Base-by-base conservation (phyloP, 1,140 invertebrate genomes). In the Macrocentrus cingulum region DNA sequence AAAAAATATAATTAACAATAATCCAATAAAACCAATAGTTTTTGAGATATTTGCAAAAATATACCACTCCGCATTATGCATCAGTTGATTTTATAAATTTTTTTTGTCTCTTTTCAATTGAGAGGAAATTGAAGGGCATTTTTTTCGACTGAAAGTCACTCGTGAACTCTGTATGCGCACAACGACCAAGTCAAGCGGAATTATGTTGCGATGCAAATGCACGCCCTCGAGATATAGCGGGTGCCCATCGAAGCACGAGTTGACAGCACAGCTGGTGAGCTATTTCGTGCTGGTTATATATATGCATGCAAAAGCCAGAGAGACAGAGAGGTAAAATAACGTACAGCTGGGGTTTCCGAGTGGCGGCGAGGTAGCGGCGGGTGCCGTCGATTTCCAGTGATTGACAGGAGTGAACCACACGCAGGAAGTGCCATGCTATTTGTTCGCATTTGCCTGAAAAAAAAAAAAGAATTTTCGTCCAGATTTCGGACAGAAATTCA, bases 311-410 rank as follows among this genome's bases (percentile, higher is more conserved):
- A 13, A 11, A 49, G 8, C 39, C 16, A 36, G 11, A n/a, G n/a
- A n/a, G n/a, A n/a, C n/a, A n/a, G n/a, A n/a, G n/a, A n/a, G 13
- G 18, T 16, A 6, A 51, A 36, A 59, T 46, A 48, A 55, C 50
- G 63, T 72, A 78, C 75, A 67, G 70, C 66, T 4, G 74, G 72
- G 18, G 71, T 71, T 16, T 68, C 74, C 13, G 76, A 78, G 65
- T 78, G 72, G 58, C 76, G 72, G 36, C 76, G 71, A 20, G 76
- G 74, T 63, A 77, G 70, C 37, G 71, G 69, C 46, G 72, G 74
- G 49, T 66, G 66, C 46, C 51, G 49, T 20, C 58, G 53, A 49
- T 59, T 67, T 61, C 62, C 73, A 20, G 59, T 62, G 32, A 64
- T 66, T 56, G 63, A 59, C 59, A 76, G 62, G 6, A 76, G 51